phyloP scores from a whole-genome alignment of 2,888 invertebrate genomes.

The Meiosimyza decipiens region DNA sequence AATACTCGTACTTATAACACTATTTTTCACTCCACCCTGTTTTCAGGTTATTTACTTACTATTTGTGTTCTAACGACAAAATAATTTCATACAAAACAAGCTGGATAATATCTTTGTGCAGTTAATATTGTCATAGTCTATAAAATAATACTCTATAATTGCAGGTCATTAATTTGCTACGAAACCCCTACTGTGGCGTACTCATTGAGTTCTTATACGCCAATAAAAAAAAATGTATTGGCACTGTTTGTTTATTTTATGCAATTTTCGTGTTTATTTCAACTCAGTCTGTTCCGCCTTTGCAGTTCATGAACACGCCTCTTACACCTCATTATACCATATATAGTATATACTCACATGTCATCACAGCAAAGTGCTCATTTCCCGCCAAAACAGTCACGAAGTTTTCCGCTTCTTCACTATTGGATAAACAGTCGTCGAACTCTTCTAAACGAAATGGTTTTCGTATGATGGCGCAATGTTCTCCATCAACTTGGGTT shows the following conservation, averaged over 20 bases:
- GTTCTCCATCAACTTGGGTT: slow-evolving; percentile 50
- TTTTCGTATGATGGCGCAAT: slow-evolving; percentile 58
- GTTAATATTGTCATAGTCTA: slow-evolving; percentile 10
- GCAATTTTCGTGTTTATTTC: neutral
- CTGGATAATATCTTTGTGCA: neutral
- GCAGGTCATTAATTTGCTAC: slow-evolving; percentile 1
- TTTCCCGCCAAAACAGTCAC: slow-evolving; percentile 61
- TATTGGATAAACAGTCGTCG: slow-evolving; percentile 59
- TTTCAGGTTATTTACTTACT: too few relatives aligned
- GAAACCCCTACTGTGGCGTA: too few relatives aligned
- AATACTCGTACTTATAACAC: too few relatives aligned
- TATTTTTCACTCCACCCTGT: too few relatives aligned
- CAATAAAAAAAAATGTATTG: too few relatives aligned
- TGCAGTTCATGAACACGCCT: too few relatives aligned
- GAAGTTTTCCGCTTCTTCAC: slow-evolving; percentile 63
- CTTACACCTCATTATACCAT: neutral
- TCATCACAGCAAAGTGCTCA: slow-evolving; percentile 64
- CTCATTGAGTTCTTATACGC: neutral
- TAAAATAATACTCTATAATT: slow-evolving; percentile 9
- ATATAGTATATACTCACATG: slow-evolving; percentile 56
- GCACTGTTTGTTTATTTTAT: slow-evolving; percentile 6
- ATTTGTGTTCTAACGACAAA: too few relatives aligned
- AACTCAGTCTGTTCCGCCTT: too few relatives aligned
- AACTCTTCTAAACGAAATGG: slow-evolving; percentile 64
- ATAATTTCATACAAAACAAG: too few relatives aligned